Conservation (phyloP, 2,113 vertebrate species). For the Prolemur simus region DNA sequence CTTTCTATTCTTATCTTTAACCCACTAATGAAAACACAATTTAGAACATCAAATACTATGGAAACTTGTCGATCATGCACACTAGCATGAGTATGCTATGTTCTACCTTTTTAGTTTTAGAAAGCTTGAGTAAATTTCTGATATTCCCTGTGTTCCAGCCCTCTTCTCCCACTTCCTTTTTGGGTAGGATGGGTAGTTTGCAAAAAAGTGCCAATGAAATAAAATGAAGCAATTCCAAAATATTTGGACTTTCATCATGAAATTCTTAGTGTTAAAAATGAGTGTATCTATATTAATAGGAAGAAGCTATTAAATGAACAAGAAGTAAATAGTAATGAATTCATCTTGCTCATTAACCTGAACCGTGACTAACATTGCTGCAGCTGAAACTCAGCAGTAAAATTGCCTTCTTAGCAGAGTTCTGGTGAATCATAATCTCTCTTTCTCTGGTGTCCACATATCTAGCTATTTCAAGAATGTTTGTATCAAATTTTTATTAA, state of each 20-base stretch:
- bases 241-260: constrained; percentile 47
- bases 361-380: constrained; percentile 50
- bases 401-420: constrained; percentile 69
- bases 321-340: constrained; percentile 69
- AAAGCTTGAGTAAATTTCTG: not conserved
- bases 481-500: constrained; percentile 64
- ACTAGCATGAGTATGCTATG: not conserved
- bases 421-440: constrained; percentile 41
- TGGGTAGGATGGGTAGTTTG: constrained; percentile 47
- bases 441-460: constrained; percentile 35
- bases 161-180: not conserved
- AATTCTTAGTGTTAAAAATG: constrained; percentile 68
- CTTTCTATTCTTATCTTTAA: not conserved
- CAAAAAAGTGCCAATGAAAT: constrained; percentile 56
- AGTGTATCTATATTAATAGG: constrained; percentile 47
- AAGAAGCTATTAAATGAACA: constrained; percentile 66
- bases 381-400: constrained; percentile 63
- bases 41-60: not conserved
- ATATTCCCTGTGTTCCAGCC: not conserved
- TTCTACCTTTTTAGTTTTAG: not conserved
- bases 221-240: constrained; percentile 59
- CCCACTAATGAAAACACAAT: not conserved
- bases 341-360: constrained; percentile 74
- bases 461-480: constrained; percentile 49
- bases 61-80: not conserved